Evolutionary conservation across 2,888 invertebrate species (phyloP).

Genomic region (Coleophora flavipennella): DNA sequence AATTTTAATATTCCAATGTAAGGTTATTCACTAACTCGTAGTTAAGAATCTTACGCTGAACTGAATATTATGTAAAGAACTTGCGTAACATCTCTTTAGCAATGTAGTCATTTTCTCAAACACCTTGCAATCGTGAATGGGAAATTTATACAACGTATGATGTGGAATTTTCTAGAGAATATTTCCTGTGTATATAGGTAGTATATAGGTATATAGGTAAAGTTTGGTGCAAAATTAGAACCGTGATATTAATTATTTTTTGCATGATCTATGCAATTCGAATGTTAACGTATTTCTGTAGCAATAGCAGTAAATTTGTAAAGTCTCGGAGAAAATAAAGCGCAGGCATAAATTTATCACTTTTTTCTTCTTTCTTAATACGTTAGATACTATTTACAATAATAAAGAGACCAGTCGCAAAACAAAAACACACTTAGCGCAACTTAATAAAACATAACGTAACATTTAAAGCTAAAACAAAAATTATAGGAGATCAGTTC

Average conservation of each 20-base stretch:
- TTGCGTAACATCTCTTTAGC: conserved; percentile 25
- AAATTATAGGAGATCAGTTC: conserved; percentile 60
- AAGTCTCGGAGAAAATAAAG: neutral
- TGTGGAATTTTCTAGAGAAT: no score
- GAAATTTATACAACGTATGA: conserved; percentile 18
- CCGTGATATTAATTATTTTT: no score
- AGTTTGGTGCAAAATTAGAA: no score
- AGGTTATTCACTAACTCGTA: neutral
- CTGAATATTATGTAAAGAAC: conserved; percentile 25
- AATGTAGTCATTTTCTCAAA: conserved; percentile 31
- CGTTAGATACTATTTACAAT: conserved; percentile 63
- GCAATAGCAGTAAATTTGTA: no score
- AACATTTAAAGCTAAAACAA: conserved; percentile 51
- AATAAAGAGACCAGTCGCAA: conserved; percentile 44
- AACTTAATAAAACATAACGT: conserved; percentile 63
- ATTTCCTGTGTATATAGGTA: no score
- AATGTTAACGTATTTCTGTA: no score
- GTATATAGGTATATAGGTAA: no score
- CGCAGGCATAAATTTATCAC: conserved; percentile 30
- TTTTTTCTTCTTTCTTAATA: conserved; percentile 43
- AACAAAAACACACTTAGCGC: conserved; percentile 39
- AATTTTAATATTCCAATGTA: no score
- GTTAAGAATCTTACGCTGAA: neutral
- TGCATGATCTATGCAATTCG: no score
- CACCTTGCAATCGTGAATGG: conserved; percentile 29